Percentiles rank a stretch among this genome's conserved stretches.
Conservation (phyloP, 2,888 invertebrate genomes). For the Caenorhabditis japonica region DNA sequence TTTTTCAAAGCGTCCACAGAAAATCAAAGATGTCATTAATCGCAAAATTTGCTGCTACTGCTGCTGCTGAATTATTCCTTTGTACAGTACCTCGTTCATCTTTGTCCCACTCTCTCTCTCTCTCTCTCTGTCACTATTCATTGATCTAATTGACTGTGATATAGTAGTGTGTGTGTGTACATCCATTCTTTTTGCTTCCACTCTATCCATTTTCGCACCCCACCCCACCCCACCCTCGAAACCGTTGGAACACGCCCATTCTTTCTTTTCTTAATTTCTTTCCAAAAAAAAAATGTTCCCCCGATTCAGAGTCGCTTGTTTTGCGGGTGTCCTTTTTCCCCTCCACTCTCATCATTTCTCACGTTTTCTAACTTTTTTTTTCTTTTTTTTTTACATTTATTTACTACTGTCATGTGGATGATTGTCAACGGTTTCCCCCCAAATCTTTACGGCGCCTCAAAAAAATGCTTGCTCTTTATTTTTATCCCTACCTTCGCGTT, state of each 20-base stretch:
- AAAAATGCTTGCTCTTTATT: background rate
- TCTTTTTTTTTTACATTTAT: background rate
- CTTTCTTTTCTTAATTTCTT: conserved; percentile 5
- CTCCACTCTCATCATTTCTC: conserved; percentile 36
- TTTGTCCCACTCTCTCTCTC: background rate
- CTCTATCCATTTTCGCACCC: conserved; percentile 9
- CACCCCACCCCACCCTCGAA: background rate
- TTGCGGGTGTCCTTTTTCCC: conserved; percentile 17
- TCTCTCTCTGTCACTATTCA: conserved; percentile 17
- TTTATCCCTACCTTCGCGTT: conserved; percentile 8
- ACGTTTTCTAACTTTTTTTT: background rate
- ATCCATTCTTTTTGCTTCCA: background rate
- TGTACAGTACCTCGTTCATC: conserved; percentile 25
- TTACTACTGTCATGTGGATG: no score
- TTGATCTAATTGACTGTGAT: conserved; percentile 42
- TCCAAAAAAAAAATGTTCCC: conserved; percentile 1
- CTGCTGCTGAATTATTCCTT: background rate
- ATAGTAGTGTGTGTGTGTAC: conserved; percentile 21
- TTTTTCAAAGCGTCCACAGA: no score
- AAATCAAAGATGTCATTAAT: no score
- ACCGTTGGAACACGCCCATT: background rate
- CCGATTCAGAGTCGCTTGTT: conserved; percentile 27
- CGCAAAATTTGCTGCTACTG: no score
- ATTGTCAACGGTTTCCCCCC: conserved; percentile 3
- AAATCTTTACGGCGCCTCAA: conserved; percentile 2